Evolutionary conservation across 2,113 vertebrate species (phyloP).

Genomic region (Amazona guildingii): DNA sequence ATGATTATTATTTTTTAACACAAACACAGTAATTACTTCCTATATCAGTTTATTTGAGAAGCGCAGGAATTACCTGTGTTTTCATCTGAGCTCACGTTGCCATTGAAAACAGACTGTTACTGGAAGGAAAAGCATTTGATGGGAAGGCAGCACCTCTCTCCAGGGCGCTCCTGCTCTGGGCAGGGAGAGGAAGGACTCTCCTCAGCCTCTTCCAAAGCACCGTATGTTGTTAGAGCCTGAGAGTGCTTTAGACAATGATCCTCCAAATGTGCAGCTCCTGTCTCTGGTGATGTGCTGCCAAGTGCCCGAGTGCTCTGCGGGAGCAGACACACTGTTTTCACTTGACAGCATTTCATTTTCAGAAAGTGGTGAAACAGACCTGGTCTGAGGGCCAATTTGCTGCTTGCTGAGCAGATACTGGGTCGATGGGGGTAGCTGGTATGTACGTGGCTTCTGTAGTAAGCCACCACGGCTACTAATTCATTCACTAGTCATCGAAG

Average conservation of each 20-base stretch:
- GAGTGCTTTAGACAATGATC: neutral
- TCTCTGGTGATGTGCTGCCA: neutral
- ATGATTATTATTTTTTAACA: neutral
- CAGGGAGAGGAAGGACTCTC: neutral
- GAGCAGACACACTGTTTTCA: neutral
- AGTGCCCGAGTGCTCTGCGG: neutral
- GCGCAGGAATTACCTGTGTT: neutral
- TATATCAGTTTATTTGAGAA: neutral
- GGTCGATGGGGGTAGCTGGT: neutral
- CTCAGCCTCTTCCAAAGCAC: neutral
- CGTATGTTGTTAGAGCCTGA: neutral
- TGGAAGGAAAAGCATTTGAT: neutral
- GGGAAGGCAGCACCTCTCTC: neutral
- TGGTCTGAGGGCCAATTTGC: neutral
- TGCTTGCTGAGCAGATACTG: neutral
- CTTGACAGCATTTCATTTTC: neutral
- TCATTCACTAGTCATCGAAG: neutral
- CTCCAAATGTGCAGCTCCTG: neutral
- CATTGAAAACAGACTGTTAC: neutral
- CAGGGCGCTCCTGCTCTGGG: neutral
- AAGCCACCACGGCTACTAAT: neutral
- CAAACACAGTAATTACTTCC: neutral
- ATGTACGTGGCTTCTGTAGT: neutral
- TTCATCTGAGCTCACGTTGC: neutral
- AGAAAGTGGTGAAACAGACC: accelerated